A percentile compares a stretch with the other conserved stretches of the same genome.
Evolutionary conservation across 2,888 invertebrate species (phyloP).

Genomic region (Synergus gifuensis): DNA sequence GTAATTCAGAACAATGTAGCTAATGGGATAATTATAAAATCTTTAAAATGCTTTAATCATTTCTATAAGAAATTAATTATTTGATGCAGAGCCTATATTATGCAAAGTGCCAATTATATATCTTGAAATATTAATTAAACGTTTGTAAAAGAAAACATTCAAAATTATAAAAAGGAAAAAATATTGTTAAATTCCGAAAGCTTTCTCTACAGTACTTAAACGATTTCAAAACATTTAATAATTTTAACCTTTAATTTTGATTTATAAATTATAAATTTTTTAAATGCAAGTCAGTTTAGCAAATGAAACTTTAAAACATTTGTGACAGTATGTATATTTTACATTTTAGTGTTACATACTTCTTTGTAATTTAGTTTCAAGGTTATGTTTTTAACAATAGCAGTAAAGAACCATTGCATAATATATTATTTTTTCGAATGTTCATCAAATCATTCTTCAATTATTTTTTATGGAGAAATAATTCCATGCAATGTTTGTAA

Average conservation of each 20-base stretch:
- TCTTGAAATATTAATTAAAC: too few species aligned
- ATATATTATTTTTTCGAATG: not conserved
- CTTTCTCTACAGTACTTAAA: too few species aligned
- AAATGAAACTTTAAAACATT: not conserved
- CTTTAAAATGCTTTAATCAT: too few species aligned
- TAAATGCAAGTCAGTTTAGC: not conserved
- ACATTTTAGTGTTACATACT: not conserved
- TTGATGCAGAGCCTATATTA: too few species aligned
- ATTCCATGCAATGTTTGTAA: not conserved
- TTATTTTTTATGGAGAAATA: not conserved
- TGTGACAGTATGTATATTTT: not conserved
- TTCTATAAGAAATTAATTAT: too few species aligned
- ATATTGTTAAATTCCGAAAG: too few species aligned
- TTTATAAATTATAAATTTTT: not conserved
- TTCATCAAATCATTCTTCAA: not conserved
- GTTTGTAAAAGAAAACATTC: too few species aligned
- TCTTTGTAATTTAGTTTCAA: constrained; percentile 16
- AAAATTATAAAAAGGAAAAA: too few species aligned
- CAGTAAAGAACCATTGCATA: not conserved
- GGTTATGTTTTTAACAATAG: constrained; percentile 20
- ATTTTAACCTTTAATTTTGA: not conserved
- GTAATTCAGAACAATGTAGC: too few species aligned
- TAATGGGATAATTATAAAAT: too few species aligned
- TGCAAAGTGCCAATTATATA: too few species aligned
- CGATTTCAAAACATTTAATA: too few species aligned